Base-by-base conservation (phyloP, 2,888 invertebrate species). In the Ichneumoninae sp. region DNA sequence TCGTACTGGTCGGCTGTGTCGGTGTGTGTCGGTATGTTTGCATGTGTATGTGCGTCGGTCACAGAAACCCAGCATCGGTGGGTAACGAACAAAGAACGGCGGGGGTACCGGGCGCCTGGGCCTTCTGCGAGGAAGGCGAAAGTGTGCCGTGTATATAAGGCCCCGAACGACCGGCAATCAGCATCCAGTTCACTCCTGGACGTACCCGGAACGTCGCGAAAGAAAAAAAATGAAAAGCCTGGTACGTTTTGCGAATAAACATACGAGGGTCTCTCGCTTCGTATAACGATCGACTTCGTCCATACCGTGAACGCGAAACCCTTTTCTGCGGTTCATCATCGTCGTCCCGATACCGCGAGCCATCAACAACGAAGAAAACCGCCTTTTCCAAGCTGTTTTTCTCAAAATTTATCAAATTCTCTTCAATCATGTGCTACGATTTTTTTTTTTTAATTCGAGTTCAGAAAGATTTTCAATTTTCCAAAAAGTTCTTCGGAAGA, bases 151-250 rank as follows among this genome's bases (percentile, higher is more conserved):
- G 94, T 95, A 95, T 95, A 95, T 94, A 95, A 95, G 94, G 94
- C 93, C 93, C 93, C 91, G 94, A 93, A 93, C 89, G 92, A 91
- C 91, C 91, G 93, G 92, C 93, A 93, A 94, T 94, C 94, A 94
- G 94, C 94, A 94, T 94, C 94, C 95, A 95, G 95, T 95, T 95
- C 95, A 94, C 93, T 94, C 93, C 94, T 94, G 95, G 94, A 94
- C 95, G 94, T 92, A 93, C 92, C 93, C 91, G 92, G 94, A 91
- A 94, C 92, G 90, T 94, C 94, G 91, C 90, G 90, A 91, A 89
- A 89, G 88, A 87, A 90, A 93, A 90, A 93, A 92, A 93, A 93
- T 93, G 93, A 93, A 90, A 91, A 91, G 90, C 89, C 90, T 93
- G 93, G 93, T 93, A 93, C 92, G 93, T 93, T 86, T 71, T 77